Evolutionary conservation across 92 coral and sea anemone species (phyloP), one percentile per base, ranked within the genome.

Genomic region (Micromussa lordhowensis): DNA sequence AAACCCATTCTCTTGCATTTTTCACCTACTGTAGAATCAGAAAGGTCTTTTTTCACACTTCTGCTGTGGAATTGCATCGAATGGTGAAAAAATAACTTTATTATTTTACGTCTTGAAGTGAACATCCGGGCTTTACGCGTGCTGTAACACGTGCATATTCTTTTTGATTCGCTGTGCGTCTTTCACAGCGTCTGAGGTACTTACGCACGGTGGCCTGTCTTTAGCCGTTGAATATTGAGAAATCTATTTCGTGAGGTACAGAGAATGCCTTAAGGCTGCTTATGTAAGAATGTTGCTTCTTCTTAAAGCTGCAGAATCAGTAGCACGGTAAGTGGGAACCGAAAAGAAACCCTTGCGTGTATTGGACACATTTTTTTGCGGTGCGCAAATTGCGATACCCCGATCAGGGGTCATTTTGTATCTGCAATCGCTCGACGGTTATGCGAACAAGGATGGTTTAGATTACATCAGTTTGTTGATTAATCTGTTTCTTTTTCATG

Each of bases 61-160:
- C 49, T 63, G 49, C 34, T 51, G 19, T 77, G 44, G 38, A 64
- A 58, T 30, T 68, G 66, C 64, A 19, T 77, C 30, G 54, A 78
- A 48, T 26, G 61, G 89, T 49, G 76, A 35, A 77, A 24, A 86
- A 66, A 5, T 5, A 35, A 66, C 2, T 61, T 74, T 71, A 4
- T 26, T 44, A 61, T 77, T 86, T 86, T 85, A n/a, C 22, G 83
- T 83, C 88, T 92, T 75, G 84, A 91, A 91, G 88, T 95, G 95
- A 94, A 95, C 98, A 95, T 95, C 98, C 98, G 98, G 98, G 98
- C 94, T 87, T 84, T 90, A 83, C 80, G 91, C 94, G 92, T 93
- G 96, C 90, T 94, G 91, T 89, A 92, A 95, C 98, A 95, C 98
- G 98, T 95, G 98, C 98, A 95, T 87, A 91, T 91, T 89, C 92